These are phyloP conservation scores for Engraulis encrasicolus DNA, from an alignment of 2,113 vertebrate species.

Conservation along the genomic window DNA sequence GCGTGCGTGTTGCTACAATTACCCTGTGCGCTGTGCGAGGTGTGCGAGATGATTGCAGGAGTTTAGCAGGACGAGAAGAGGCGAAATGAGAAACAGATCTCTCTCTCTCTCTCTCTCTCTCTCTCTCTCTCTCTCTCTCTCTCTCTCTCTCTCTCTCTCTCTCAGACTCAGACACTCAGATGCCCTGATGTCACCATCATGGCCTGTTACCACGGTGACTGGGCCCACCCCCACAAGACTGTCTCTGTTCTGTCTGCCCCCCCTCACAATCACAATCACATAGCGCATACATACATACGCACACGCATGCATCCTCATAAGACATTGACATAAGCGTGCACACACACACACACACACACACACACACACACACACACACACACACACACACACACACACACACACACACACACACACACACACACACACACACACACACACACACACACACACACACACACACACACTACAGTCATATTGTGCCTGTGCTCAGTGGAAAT, in stretches of 20 bases:
- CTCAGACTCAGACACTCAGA: conserved; percentile 9
- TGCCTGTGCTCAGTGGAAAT: neutral
- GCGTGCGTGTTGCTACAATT: neutral
- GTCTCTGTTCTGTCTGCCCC: conserved; percentile 16
- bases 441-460: neutral
- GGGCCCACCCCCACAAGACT: conserved; percentile 13
- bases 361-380: neutral
- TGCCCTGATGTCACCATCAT: neutral
- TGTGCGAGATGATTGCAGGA: conserved; percentile 8
- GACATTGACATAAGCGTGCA: no score
- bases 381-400: neutral
- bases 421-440: conserved; percentile 22
- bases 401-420: conserved; percentile 16
- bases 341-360: neutral
- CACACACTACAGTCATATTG: neutral
- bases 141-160: no score
- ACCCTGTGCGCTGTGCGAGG: neutral
- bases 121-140: no score
- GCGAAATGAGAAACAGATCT: conserved; percentile 14
- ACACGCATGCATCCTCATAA: conserved; percentile 27
- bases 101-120: no score
- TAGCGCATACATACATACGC: neutral
- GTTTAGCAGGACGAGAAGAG: conserved; percentile 9
- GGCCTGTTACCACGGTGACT: conserved; percentile 14
- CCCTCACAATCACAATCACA: neutral